Evolutionary conservation across 2,797 vertebrate species (phyloP).

Genomic region (Tenualosa thibaudeaui): DNA sequence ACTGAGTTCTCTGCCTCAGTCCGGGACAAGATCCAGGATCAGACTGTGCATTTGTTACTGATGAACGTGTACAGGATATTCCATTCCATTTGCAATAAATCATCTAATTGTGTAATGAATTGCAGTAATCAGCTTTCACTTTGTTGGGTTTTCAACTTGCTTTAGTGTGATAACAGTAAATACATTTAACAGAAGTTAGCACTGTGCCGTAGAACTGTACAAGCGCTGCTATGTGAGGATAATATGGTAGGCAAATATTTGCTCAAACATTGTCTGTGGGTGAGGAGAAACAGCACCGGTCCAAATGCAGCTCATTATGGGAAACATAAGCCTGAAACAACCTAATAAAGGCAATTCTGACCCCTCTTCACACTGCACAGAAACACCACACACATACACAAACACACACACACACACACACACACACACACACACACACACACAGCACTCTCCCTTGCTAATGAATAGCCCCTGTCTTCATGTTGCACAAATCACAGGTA

Average conservation of each 20-base stretch:
- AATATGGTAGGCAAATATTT: background rate
- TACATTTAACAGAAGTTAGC: background rate
- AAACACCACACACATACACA: background rate
- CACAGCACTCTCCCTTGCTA: background rate
- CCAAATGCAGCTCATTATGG: background rate
- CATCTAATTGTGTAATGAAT: background rate
- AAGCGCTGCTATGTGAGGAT: background rate
- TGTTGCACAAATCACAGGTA: slow-evolving; percentile 9
- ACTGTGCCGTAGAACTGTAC: background rate
- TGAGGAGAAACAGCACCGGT: background rate
- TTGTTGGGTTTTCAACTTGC: background rate
- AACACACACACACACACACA: background rate
- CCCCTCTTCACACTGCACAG: background rate
- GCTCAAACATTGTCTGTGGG: background rate
- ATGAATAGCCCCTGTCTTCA: background rate
- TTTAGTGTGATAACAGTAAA: background rate
- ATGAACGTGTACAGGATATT: background rate
- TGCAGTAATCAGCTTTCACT: background rate
- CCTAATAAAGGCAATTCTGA: background rate
- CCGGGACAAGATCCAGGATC: background rate
- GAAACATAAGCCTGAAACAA: background rate
- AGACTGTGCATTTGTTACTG: background rate
- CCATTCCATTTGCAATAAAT: background rate
- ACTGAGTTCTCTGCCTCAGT: background rate
- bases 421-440: background rate